These are phyloP conservation scores for Hiodon alosoides DNA, from an alignment of 2,113 vertebrate species.

Conservation along the genomic window DNA sequence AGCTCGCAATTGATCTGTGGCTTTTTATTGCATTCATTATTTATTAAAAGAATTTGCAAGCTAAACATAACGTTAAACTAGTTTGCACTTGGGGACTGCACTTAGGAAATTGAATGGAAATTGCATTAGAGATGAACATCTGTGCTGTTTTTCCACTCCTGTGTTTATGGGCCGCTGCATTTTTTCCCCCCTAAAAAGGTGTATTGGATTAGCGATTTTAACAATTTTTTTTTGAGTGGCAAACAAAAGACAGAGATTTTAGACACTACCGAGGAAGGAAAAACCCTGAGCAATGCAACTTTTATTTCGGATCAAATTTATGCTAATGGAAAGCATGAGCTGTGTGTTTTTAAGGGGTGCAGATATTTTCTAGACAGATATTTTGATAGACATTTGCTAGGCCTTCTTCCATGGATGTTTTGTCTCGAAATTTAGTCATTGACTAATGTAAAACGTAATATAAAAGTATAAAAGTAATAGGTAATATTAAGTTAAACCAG, in stretches of 20 bases:
- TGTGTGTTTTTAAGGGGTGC: neutral
- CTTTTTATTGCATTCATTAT: slow-evolving; percentile 89
- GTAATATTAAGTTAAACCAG: neutral
- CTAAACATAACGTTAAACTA: slow-evolving; percentile 86
- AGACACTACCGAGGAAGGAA: slow-evolving; percentile 43
- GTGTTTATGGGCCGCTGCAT: slow-evolving; percentile 62
- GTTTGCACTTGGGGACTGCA: slow-evolving; percentile 82
- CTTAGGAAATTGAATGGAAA: slow-evolving; percentile 89
- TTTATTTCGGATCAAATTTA: neutral
- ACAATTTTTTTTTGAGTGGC: slow-evolving; percentile 59
- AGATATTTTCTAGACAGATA: neutral
- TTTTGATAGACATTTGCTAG: too few species aligned
- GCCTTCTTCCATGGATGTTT: neutral
- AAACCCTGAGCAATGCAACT: slow-evolving; percentile 16
- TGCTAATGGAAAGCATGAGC: neutral
- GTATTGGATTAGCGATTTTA: slow-evolving; percentile 79
- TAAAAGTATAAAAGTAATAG: too few species aligned
- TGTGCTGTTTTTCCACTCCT: slow-evolving; percentile 75
- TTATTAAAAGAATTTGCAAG: slow-evolving; percentile 93
- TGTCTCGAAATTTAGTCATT: slow-evolving; percentile 21
- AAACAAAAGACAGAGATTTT: slow-evolving; percentile 51
- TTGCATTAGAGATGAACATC: slow-evolving; percentile 88
- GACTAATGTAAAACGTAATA: slow-evolving; percentile 25
- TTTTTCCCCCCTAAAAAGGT: slow-evolving; percentile 66
- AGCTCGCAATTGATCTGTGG: slow-evolving; percentile 80